A percentile compares a stretch with the other conserved stretches of the same genome.
These are phyloP conservation scores for Furnarius figulus DNA, from an alignment of 2,113 vertebrate species.

Conservation along the genomic window DNA sequence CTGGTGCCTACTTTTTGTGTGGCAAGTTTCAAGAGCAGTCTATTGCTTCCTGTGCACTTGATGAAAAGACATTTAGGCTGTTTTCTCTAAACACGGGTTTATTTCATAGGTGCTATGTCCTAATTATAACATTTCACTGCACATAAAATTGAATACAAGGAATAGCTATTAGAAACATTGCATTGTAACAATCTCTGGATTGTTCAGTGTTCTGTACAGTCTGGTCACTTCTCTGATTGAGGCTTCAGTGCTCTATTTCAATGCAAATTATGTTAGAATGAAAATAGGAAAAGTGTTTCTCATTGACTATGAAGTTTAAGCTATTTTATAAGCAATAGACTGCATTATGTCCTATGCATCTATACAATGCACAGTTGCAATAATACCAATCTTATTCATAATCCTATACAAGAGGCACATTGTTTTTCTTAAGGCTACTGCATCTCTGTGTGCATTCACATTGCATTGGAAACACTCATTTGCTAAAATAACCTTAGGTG, in stretches of 20 bases:
- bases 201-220: background rate
- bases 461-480: background rate
- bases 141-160: background rate
- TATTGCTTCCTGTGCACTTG: background rate
- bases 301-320: background rate
- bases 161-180: background rate
- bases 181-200: accelerated
- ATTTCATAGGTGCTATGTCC: background rate
- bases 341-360: background rate
- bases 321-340: background rate
- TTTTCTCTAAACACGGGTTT: background rate
- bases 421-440: background rate
- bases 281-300: background rate
- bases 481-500: conserved; percentile 33
- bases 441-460: background rate
- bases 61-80: background rate
- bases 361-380: background rate
- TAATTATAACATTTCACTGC: background rate
- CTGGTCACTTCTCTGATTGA: background rate
- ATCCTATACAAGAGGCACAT: accelerated
- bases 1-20: background rate
- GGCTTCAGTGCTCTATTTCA: background rate
- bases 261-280: background rate
- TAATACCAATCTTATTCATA: background rate
- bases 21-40: background rate